Percentiles rank a stretch among this genome's conserved stretches.
These are phyloP conservation scores for Apogon hyalosoma DNA, from an alignment of 2,797 vertebrate genomes.

Conservation along the genomic window DNA sequence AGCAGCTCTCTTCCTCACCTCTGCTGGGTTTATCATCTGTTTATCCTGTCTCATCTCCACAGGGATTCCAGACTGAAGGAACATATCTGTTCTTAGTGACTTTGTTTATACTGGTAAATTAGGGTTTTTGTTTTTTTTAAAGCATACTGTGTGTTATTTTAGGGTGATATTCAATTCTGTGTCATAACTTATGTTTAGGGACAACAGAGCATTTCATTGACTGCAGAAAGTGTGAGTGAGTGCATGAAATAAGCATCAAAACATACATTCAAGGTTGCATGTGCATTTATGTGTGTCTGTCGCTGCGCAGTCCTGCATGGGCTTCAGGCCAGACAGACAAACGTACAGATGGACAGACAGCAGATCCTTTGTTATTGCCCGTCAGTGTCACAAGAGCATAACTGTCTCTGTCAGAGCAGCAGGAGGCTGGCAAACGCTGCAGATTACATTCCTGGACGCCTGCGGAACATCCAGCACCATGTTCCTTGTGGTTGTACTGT, in stretches of 20 bases:
- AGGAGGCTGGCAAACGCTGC: constrained; percentile 53
- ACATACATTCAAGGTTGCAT: constrained; percentile 4
- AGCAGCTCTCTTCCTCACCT: constrained; percentile 41
- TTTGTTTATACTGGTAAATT: constrained; percentile 37
- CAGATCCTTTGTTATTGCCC: constrained; percentile 57
- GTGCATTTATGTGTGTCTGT: background rate
- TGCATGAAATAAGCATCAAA: constrained; percentile 8
- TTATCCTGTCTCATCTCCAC: constrained; percentile 40
- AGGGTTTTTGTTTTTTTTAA: constrained; percentile 19
- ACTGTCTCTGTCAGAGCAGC: constrained; percentile 51
- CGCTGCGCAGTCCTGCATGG: constrained; percentile 11
- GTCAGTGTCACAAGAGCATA: constrained; percentile 52
- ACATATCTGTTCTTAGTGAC: constrained; percentile 23
- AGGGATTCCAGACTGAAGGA: constrained; percentile 22
- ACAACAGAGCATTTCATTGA: constrained; percentile 2
- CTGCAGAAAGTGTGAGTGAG: constrained; percentile 30
- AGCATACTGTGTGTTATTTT: constrained; percentile 45
- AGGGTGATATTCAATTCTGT: constrained; percentile 17
- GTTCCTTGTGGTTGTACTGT: constrained; percentile 50
- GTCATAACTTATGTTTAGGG: background rate
- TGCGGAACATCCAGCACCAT: constrained; percentile 72
- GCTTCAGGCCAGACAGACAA: constrained; percentile 6
- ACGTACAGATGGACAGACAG: constrained; percentile 4
- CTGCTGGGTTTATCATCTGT: constrained; percentile 41
- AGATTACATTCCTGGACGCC: constrained; percentile 65